Percentiles rank a stretch among this genome's conserved stretches.
phyloP scores from a whole-genome alignment of 2,888 invertebrate genomes.

The Drosophila nigritarsus region DNA sequence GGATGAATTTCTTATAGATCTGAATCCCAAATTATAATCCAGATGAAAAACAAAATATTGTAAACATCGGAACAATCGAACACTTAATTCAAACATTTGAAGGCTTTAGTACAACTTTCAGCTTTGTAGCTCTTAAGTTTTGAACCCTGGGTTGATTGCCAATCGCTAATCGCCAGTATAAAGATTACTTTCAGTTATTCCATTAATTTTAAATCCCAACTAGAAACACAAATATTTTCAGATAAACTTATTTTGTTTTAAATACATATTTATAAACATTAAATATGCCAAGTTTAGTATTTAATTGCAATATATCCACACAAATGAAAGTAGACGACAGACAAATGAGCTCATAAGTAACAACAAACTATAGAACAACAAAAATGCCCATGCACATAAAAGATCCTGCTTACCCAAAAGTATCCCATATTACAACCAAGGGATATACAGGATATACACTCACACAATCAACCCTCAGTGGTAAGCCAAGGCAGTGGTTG shows the following conservation, averaged over 20 bases:
- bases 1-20: background rate
- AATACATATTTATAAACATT: constrained; percentile 1
- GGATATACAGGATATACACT: constrained; percentile 36
- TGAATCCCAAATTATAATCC: background rate
- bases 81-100: background rate
- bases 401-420: constrained; percentile 54
- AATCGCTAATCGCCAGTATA: background rate
- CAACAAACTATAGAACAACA: constrained; percentile 12
- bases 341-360: constrained; percentile 38
- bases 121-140: background rate
- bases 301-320: constrained; percentile 16
- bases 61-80: background rate
- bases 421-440: constrained; percentile 51
- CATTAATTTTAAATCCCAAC: background rate
- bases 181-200: background rate
- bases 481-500: constrained; percentile 75
- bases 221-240: background rate
- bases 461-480: constrained; percentile 57
- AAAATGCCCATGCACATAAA: constrained; percentile 17
- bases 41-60: rapidly evolving
- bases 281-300: constrained; percentile 1
- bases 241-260: background rate
- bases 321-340: constrained; percentile 20
- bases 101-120: background rate
- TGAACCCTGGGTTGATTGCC: background rate